Percentiles rank a stretch among this genome's conserved stretches.
These are phyloP conservation scores for Sycophila sp. DNA, from an alignment of 1,140 invertebrate genomes.

Conservation along the genomic window DNA sequence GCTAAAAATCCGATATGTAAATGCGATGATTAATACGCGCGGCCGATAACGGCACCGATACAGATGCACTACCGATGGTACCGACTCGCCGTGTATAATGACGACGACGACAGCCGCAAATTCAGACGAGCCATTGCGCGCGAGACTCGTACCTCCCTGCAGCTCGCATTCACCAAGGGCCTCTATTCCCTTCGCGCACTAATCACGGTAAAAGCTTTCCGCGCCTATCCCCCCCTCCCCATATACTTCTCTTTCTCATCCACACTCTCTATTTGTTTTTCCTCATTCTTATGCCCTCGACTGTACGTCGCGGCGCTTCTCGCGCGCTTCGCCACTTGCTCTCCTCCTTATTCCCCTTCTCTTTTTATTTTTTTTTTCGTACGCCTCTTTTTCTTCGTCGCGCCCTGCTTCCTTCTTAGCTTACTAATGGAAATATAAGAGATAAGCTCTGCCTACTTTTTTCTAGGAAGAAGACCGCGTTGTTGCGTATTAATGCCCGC, in stretches of 20 bases:
- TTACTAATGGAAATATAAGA: not conserved
- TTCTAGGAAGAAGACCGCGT: too few species aligned
- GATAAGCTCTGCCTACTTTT: not conserved
- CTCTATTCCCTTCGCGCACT: slow-evolving; percentile 40
- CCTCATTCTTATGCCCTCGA: not conserved
- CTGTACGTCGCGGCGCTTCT: not conserved
- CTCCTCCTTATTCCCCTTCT: not conserved
- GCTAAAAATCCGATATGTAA: slow-evolving; percentile 11
- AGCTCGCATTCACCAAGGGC: slow-evolving; percentile 7
- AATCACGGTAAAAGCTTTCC: slow-evolving; percentile 45
- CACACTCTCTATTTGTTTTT: slow-evolving; percentile 4
- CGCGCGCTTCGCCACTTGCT: not conserved
- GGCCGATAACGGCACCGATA: not conserved
- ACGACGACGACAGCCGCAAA: not conserved
- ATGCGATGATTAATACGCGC: slow-evolving; percentile 1
- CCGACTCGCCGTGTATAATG: not conserved
- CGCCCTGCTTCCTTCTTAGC: not conserved
- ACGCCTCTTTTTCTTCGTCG: too few species aligned
- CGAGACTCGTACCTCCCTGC: not conserved
- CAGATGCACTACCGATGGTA: not conserved
- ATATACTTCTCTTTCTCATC: not conserved
- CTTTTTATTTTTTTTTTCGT: not conserved
- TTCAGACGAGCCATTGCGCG: not conserved
- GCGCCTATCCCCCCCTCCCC: not conserved
- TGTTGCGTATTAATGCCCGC: too few species aligned